These are phyloP conservation scores for Nowickia ferox DNA, from an alignment of 2,888 invertebrate genomes.

Conservation along the genomic window DNA sequence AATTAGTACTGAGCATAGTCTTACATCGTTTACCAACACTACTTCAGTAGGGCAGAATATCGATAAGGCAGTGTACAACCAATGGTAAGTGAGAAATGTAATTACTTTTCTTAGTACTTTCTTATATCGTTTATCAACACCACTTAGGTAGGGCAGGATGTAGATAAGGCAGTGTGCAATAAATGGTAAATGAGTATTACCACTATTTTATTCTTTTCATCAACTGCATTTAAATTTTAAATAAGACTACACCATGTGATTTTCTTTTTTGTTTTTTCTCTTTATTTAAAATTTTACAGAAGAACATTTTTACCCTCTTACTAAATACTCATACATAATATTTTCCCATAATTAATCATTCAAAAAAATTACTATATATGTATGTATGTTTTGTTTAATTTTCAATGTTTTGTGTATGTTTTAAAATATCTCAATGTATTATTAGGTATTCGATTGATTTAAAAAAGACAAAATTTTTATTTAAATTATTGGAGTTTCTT, in stretches of 20 bases:
- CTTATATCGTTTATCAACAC: no score
- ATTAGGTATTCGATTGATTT: slow-evolving; percentile 30
- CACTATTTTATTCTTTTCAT: no score
- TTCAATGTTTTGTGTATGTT: slow-evolving; percentile 73
- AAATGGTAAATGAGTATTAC: no score
- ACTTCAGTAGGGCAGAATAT: accelerated
- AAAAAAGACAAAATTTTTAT: slow-evolving; percentile 27
- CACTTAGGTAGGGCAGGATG: no score
- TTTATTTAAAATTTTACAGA: slow-evolving; percentile 72
- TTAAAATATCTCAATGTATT: slow-evolving; percentile 70
- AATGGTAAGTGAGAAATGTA: no score
- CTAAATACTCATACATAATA: slow-evolving; percentile 69
- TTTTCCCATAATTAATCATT: slow-evolving; percentile 64
- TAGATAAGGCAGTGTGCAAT: no score
- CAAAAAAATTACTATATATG: slow-evolving; percentile 66
- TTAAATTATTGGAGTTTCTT: slow-evolving; percentile 21
- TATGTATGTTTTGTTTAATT: slow-evolving; percentile 71
- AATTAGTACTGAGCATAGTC: no score
- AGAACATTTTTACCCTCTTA: slow-evolving; percentile 69
- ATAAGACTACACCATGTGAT: slow-evolving; percentile 4
- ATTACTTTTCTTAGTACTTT: no score
- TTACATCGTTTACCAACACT: no score
- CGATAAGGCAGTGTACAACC: no score
- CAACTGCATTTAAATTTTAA: not conserved
- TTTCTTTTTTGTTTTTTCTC: slow-evolving; percentile 58